Conservation (phyloP, 1,140 invertebrate genomes). For the Drosophila mayri region DNA sequence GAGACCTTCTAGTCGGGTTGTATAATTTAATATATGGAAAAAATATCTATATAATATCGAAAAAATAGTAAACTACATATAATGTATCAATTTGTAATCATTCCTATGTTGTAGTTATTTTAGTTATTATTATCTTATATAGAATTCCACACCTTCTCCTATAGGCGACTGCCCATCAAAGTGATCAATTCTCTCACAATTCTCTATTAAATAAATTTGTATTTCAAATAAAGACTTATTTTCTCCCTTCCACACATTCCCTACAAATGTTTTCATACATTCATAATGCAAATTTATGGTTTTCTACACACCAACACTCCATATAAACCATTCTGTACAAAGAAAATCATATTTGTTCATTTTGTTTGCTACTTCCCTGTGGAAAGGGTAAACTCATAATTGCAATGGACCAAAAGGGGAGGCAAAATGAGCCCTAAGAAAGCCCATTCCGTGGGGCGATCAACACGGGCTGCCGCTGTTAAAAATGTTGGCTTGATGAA, state of each 20-base stretch:
- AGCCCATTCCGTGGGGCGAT: constrained; percentile 10
- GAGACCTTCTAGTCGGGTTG: too few species aligned
- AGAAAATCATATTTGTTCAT: neutral
- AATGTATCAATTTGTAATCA: too few species aligned
- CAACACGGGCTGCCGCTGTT: constrained; percentile 48
- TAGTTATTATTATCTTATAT: too few species aligned
- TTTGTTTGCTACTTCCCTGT: neutral
- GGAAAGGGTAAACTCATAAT: constrained; percentile 6
- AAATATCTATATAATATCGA: neutral
- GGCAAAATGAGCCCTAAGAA: constrained; percentile 12
- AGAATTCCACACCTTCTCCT: neutral
- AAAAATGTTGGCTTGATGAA: constrained; percentile 62
- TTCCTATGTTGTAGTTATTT: too few species aligned
- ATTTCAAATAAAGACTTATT: neutral
- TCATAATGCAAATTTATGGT: too few species aligned
- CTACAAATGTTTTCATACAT: neutral
- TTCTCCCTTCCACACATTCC: neutral
- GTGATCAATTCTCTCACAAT: neutral
- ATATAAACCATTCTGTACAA: neutral
- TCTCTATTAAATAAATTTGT: too few species aligned
- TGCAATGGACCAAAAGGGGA: constrained; percentile 28
- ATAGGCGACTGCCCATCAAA: neutral
- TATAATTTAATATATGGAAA: too few species aligned
- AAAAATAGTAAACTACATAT: too few species aligned
- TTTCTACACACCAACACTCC: neutral